phyloP scores from a whole-genome alignment of 1,140 invertebrate genomes.

The Arctopsyche grandis region DNA sequence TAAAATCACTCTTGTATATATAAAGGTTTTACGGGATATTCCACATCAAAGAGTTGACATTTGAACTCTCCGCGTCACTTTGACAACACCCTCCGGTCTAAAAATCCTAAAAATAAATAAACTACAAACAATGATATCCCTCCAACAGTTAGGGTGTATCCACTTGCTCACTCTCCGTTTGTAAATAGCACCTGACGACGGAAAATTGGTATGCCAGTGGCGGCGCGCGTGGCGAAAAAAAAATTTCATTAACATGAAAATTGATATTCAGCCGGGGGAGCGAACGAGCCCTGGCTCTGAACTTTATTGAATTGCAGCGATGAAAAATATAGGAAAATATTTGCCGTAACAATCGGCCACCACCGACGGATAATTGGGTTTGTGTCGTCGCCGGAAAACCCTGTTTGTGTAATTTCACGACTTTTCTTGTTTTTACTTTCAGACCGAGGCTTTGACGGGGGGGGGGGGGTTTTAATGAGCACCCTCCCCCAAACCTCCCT shows the following conservation, averaged over 20 bases:
- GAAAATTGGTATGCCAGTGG: slow-evolving; percentile 28
- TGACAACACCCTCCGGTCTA: too few relatives aligned
- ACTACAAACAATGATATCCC: too few relatives aligned
- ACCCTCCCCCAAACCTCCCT: not conserved
- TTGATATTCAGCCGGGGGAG: slow-evolving; percentile 32
- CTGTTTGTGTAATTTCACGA: slow-evolving; percentile 36
- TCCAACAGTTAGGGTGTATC: not conserved
- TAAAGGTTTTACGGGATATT: too few relatives aligned
- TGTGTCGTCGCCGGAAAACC: slow-evolving; percentile 8
- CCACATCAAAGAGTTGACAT: too few relatives aligned
- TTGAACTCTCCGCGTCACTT: too few relatives aligned
- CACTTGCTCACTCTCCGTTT: not conserved
- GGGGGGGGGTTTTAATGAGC: not conserved
- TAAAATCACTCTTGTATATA: too few relatives aligned
- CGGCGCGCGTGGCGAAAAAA: not conserved
- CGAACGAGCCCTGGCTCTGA: not conserved
- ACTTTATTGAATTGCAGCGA: slow-evolving; percentile 41
- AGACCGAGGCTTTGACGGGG: not conserved
- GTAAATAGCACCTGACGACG: slow-evolving; percentile 30
- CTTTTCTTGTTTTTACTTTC: slow-evolving; percentile 30
- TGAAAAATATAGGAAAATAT: slow-evolving; percentile 44
- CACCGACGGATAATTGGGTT: slow-evolving; percentile 31
- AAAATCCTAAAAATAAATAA: too few relatives aligned
- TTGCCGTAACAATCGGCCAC: slow-evolving; percentile 32
- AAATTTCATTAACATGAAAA: slow-evolving; percentile 37